Conservation (phyloP, 2,888 invertebrate genomes). For the Pollenia angustigena region DNA sequence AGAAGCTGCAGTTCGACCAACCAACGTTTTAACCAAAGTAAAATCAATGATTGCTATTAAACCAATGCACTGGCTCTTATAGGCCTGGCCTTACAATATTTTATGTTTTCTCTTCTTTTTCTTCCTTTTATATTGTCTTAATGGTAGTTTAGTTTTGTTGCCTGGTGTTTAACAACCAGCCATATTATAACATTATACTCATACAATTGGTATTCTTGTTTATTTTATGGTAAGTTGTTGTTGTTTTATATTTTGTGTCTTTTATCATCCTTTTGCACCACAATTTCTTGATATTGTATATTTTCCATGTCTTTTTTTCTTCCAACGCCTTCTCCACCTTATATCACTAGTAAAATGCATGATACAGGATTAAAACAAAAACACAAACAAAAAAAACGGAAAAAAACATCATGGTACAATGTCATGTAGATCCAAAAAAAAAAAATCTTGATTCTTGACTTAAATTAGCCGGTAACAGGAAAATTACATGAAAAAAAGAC, state of each 20-base stretch:
- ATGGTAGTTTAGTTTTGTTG: slow-evolving; percentile 47
- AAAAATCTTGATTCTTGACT: slow-evolving; percentile 15
- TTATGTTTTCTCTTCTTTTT: slow-evolving; percentile 16
- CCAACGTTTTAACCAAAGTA: slow-evolving; percentile 37
- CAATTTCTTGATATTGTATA: not conserved
- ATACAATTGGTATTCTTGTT: slow-evolving; percentile 61
- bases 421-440: not conserved
- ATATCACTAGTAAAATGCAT: slow-evolving; percentile 23
- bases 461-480: slow-evolving; percentile 34
- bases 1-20: slow-evolving; percentile 27
- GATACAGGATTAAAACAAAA: not conserved
- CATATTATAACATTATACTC: slow-evolving; percentile 20
- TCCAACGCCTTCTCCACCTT: slow-evolving; percentile 46
- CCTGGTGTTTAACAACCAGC: slow-evolving; percentile 18
- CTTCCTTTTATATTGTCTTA: not conserved
- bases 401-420: not conserved
- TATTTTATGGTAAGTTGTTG: slow-evolving; percentile 50
- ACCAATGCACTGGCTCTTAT: slow-evolving; percentile 17
- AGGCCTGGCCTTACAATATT: slow-evolving; percentile 49
- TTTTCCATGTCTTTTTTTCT: not conserved
- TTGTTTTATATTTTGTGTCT: slow-evolving; percentile 14
- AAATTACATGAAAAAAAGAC: slow-evolving; percentile 16
- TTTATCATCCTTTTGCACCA: not conserved
- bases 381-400: not conserved
- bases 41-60: slow-evolving; percentile 47